These are phyloP conservation scores for Arctia plantaginis DNA, from an alignment of 2,888 invertebrate species.

Conservation along the genomic window DNA sequence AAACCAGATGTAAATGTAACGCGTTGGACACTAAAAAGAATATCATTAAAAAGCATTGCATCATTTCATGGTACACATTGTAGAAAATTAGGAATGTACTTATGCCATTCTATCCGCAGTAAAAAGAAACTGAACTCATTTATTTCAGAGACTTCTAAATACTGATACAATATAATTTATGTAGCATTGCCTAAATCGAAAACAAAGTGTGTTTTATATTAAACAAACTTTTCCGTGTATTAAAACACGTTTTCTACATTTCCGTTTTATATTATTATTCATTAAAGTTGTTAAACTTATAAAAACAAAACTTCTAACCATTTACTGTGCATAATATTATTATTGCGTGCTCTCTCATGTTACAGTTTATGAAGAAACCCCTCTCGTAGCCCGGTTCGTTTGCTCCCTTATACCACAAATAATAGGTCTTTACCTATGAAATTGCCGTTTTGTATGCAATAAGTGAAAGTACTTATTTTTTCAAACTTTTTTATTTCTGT, in stretches of 20 bases:
- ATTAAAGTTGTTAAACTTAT: background rate
- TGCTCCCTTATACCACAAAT: background rate
- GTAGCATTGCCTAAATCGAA: background rate
- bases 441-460: no score
- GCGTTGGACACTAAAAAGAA: conserved; percentile 38
- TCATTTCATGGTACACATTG: conserved; percentile 16
- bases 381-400: background rate
- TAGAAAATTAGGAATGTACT: conserved; percentile 19
- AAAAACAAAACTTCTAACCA: background rate
- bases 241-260: background rate
- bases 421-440: no score
- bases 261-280: background rate
- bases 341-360: background rate
- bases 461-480: no score
- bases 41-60: conserved; percentile 17
- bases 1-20: conserved; percentile 30
- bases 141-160: background rate
- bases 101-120: background rate
- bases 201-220: background rate
- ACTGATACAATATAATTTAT: background rate
- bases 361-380: background rate
- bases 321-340: background rate
- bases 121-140: background rate
- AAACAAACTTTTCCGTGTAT: background rate
- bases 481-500: no score